phyloP scores from a whole-genome alignment of 2,888 invertebrate species.

The Ethmia dodecea region DNA sequence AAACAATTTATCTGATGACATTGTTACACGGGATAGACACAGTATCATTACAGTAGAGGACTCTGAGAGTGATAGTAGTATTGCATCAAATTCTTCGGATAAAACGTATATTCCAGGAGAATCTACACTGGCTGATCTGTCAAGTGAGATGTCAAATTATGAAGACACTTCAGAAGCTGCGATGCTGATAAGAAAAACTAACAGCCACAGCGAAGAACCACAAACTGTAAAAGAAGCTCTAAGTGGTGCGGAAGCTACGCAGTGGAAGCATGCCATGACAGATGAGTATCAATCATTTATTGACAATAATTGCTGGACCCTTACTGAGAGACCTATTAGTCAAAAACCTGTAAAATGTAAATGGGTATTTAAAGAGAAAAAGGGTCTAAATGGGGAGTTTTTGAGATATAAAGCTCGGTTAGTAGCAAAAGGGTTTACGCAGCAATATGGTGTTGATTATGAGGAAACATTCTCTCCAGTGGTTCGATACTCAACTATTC shows the following conservation, averaged over 20 bases:
- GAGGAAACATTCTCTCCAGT: neutral
- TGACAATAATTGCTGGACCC: neutral
- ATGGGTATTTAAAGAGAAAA: neutral
- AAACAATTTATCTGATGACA: neutral
- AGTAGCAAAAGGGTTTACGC: constrained; percentile 6
- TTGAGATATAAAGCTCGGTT: constrained; percentile 2
- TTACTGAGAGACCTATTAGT: neutral
- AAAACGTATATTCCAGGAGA: neutral
- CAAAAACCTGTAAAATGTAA: neutral
- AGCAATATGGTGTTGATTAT: neutral
- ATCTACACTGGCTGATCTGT: neutral
- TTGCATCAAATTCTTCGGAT: neutral
- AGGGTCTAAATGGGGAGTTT: neutral
- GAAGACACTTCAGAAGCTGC: neutral
- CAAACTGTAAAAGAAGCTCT: neutral
- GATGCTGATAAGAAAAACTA: neutral
- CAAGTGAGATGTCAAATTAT: neutral
- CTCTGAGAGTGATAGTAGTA: too few species aligned
- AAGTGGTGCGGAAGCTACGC: neutral
- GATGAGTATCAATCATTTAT: neutral
- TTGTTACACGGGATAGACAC: too few species aligned
- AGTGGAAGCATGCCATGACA: neutral
- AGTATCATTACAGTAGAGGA: too few species aligned
- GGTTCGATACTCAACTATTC: neutral
- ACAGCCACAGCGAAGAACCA: neutral